Evolutionary conservation across 2,888 invertebrate species (phyloP).

Genomic region (Buathra laborator): DNA sequence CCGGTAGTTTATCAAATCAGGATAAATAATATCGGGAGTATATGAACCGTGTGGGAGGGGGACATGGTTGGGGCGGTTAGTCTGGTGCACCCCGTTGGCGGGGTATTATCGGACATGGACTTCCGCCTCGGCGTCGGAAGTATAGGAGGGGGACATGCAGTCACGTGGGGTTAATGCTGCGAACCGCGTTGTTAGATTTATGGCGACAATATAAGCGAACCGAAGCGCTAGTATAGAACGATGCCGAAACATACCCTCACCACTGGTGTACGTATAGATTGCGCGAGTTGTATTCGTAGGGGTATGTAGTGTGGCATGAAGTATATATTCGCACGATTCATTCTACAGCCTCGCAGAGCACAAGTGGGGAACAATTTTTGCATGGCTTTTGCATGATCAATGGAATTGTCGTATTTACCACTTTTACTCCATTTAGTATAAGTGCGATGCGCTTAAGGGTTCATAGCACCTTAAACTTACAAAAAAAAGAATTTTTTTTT

Average conservation of each 20-base stretch:
- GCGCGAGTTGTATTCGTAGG: constrained; percentile 17
- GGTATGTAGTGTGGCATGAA: constrained; percentile 17
- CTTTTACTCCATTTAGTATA: not conserved
- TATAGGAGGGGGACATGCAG: constrained; percentile 69
- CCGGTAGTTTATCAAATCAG: constrained; percentile 71
- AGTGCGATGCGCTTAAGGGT: no score
- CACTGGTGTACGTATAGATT: constrained; percentile 18
- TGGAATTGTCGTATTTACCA: not conserved
- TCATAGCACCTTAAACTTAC: no score
- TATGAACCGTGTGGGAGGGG: constrained; percentile 64
- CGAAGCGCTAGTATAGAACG: constrained; percentile 37
- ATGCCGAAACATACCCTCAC: constrained; percentile 66
- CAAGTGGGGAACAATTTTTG: not conserved
- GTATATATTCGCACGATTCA: constrained; percentile 46
- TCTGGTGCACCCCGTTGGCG: constrained; percentile 39
- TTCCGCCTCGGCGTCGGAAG: constrained; percentile 77
- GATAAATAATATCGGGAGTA: constrained; percentile 72
- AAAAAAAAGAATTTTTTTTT: no score
- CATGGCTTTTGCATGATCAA: not conserved
- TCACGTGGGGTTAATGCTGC: constrained; percentile 76
- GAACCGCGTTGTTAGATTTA: constrained; percentile 81
- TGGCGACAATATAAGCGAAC: constrained; percentile 80
- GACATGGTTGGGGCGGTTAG: constrained; percentile 13
- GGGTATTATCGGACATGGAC: constrained; percentile 76
- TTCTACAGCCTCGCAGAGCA: not conserved